Evolutionary conservation across 2,113 vertebrate genomes (phyloP).

Genomic region (Ctenodactylus gundi): DNA sequence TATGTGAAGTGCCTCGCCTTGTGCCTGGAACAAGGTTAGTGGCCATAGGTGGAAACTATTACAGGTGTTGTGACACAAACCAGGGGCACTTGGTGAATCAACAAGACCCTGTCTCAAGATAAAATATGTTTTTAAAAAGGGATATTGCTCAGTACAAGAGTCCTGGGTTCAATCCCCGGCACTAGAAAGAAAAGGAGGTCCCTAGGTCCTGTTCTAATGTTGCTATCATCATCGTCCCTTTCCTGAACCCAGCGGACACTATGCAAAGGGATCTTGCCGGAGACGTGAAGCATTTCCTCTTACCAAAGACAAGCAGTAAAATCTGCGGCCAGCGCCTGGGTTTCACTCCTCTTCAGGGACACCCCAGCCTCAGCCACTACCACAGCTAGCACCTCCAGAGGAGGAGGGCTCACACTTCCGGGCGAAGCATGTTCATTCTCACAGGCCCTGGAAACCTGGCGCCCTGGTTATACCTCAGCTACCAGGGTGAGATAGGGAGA

Average conservation of each 20-base stretch:
- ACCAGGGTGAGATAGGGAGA: background rate
- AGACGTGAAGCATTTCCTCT: background rate
- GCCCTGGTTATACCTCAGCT: background rate
- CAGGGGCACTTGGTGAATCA: no score
- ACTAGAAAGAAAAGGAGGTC: no score
- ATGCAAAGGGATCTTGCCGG: background rate
- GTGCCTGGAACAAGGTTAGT: background rate
- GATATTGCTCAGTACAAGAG: no score
- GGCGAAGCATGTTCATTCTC: fast-evolving
- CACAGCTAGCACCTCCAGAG: background rate
- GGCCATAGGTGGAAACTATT: background rate
- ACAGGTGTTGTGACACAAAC: no score
- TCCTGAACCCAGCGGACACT: background rate
- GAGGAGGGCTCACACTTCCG: background rate
- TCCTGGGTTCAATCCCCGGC: no score
- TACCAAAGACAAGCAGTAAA: background rate
- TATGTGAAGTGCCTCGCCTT: background rate
- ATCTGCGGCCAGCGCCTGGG: background rate
- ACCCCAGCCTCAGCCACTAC: background rate
- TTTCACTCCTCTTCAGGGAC: background rate
- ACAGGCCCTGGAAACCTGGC: background rate
- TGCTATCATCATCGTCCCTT: background rate
- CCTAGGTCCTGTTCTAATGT: no score
- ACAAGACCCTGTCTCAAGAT: no score
- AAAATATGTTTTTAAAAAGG: no score